These are phyloP conservation scores for Nemotelus pantherinus DNA, from an alignment of 2,888 invertebrate genomes.

Conservation along the genomic window DNA sequence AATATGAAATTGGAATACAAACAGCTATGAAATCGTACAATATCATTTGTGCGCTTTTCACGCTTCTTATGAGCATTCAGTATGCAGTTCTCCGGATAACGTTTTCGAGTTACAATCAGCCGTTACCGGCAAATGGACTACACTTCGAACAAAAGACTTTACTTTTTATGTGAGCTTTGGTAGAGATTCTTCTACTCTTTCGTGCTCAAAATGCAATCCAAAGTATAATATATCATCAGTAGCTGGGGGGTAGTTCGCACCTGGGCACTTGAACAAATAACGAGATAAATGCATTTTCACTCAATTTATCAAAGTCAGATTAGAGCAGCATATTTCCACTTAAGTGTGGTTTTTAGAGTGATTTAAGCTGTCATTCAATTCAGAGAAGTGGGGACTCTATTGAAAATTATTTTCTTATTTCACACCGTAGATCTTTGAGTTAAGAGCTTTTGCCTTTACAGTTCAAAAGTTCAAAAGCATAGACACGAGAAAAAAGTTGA, in stretches of 20 bases:
- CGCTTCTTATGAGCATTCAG: background rate
- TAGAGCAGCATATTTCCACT: background rate
- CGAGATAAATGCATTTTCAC: background rate
- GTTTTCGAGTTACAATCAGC: too few species aligned
- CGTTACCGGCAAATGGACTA: too few species aligned
- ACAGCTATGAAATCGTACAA: slow-evolving; percentile 8
- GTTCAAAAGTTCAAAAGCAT: too few species aligned
- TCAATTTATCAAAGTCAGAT: slow-evolving; percentile 14
- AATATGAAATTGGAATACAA: background rate
- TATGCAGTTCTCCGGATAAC: background rate
- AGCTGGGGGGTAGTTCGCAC: too few species aligned
- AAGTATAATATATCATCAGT: too few species aligned
- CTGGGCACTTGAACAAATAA: background rate
- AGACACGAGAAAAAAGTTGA: too few species aligned
- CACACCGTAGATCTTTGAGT: too few species aligned
- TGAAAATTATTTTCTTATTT: too few species aligned
- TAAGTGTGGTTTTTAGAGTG: too few species aligned
- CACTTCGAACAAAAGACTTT: background rate
- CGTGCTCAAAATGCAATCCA: background rate
- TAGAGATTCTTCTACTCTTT: background rate
- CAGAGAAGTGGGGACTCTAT: too few species aligned
- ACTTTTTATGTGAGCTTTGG: background rate
- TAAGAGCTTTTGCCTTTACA: too few species aligned
- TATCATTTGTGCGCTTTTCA: slow-evolving; percentile 6
- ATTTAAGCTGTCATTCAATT: too few species aligned